Evolutionary conservation across 2,888 invertebrate species (phyloP), one percentile per base, ranked within the genome.

Genomic region (Neoscelio sp.): DNA sequence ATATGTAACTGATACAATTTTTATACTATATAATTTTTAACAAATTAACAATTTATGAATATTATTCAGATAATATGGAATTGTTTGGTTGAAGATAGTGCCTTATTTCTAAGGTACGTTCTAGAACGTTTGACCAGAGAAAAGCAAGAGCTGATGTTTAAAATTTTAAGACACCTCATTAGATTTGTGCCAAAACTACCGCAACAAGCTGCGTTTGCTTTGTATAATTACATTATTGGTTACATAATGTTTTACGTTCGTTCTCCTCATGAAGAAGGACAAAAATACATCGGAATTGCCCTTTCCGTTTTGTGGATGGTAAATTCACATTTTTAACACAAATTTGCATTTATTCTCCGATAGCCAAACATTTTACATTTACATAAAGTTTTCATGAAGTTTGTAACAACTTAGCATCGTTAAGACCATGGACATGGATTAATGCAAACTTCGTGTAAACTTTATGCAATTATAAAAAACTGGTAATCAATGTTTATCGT

Each of bases 171-270:
- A 0, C 98, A 98, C 87, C 92, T 99, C 56, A 96, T 99, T 78
- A 93, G 98, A 68, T 98, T 98, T 89, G 96, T 98, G 48, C 97
- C 98, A 0, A 95, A 97, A 44, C 91, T 99, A 73, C 98, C 99
- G 0, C 97, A 98, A 82, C 99, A 99, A 90, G 98, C 99, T 0
- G 99, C 99, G 0, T 99, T 99, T 91, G 97, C 98, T 0, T 91
- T 99, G 0, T 99, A 99, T 91, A 99, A 99, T 92, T 99, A 99
- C 86, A 96, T 99, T 85, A 99, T 99, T 83, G 99, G 99, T 0
- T 99, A 98, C 88, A 97, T 99, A 1, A 99, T 99, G 99, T 99
- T 99, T 91, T 99, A 99, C 87, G 99, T 99, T 1, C 92, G 99
- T 62, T 96, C 98, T 7, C 98, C 99, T 0, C 97, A 98, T 86